Percentiles rank a stretch among this genome's conserved stretches.
Conservation (phyloP, 2,888 invertebrate genomes). For the Cryptocephalus moraei region DNA sequence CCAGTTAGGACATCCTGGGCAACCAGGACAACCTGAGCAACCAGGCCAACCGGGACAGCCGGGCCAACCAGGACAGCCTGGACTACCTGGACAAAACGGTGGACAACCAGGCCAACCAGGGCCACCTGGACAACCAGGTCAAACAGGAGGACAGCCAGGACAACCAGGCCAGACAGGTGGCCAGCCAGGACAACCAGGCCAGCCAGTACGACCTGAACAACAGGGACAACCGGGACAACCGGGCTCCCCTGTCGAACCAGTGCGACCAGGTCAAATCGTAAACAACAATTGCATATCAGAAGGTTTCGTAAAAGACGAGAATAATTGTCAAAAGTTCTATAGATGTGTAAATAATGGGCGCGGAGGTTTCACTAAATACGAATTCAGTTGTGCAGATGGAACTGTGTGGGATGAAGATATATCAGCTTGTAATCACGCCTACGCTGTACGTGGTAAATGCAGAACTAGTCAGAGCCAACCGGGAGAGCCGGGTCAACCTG, state of each 20-base stretch:
- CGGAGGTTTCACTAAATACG: conserved; percentile 52
- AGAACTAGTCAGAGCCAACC: neutral
- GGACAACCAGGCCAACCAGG: conserved; percentile 3
- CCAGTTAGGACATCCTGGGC: neutral
- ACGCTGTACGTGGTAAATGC: conserved; percentile 40
- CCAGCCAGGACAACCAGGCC: conserved; percentile 5
- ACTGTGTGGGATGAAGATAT: conserved; percentile 66
- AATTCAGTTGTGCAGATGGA: conserved; percentile 66
- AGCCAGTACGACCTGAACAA: neutral
- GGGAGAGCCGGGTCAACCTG: conserved; percentile 4
- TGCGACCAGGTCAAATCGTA: conserved; percentile 4
- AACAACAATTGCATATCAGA: conserved; percentile 44
- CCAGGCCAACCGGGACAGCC: conserved; percentile 9
- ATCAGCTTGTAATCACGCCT: conserved; percentile 62
- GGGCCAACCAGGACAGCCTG: neutral
- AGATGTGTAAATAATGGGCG: conserved; percentile 59
- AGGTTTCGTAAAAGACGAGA: conserved; percentile 60
- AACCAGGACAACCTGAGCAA: neutral
- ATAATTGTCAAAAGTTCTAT: conserved; percentile 65
- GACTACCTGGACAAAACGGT: conserved; percentile 1
- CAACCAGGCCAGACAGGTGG: conserved; percentile 8
- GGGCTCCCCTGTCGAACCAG: conserved; percentile 6
- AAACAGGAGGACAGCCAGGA: conserved; percentile 3
- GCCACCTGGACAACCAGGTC: conserved; percentile 3
- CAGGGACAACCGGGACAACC: neutral